Percentiles rank a stretch among this genome's conserved stretches.
Evolutionary conservation across 2,113 vertebrate genomes (phyloP).

Genomic region (Stigmatopora nigra): DNA sequence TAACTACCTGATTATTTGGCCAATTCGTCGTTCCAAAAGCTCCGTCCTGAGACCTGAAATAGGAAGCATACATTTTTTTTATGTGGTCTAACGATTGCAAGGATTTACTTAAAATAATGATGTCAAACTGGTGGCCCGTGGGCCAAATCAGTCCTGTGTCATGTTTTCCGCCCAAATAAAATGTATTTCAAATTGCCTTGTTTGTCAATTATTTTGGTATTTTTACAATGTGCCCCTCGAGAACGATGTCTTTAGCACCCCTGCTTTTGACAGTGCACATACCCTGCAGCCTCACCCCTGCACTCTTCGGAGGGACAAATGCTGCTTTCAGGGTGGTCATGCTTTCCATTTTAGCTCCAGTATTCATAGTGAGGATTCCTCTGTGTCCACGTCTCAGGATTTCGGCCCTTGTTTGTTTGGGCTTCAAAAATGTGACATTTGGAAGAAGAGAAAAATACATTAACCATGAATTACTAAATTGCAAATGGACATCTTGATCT

Average conservation of each 20-base stretch:
- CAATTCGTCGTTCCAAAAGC: conserved; percentile 56
- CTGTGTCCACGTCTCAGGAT: conserved; percentile 45
- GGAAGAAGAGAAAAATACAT: neutral
- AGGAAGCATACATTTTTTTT: conserved; percentile 24
- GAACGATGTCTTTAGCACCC: no score
- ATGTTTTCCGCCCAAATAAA: no score
- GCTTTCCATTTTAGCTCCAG: conserved; percentile 40
- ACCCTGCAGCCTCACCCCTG: conserved; percentile 54
- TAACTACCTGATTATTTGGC: conserved; percentile 60
- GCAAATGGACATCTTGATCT: no score
- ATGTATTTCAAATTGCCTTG: no score
- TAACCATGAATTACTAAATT: no score
- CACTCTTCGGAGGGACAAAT: conserved; percentile 34
- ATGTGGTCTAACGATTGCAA: neutral
- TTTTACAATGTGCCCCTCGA: no score
- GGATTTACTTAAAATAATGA: neutral
- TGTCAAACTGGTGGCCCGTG: no score
- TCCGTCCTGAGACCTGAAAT: conserved; percentile 55
- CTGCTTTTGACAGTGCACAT: neutral
- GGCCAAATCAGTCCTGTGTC: no score
- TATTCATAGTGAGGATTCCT: conserved; percentile 49
- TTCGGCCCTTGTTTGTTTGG: conserved; percentile 1
- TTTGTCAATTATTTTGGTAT: no score
- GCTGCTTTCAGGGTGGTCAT: conserved; percentile 40
- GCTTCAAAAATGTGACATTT: conserved; percentile 32